These are phyloP conservation scores for Dinoponera quadriceps DNA, from an alignment of 1,140 invertebrate genomes.

Conservation along the genomic window DNA sequence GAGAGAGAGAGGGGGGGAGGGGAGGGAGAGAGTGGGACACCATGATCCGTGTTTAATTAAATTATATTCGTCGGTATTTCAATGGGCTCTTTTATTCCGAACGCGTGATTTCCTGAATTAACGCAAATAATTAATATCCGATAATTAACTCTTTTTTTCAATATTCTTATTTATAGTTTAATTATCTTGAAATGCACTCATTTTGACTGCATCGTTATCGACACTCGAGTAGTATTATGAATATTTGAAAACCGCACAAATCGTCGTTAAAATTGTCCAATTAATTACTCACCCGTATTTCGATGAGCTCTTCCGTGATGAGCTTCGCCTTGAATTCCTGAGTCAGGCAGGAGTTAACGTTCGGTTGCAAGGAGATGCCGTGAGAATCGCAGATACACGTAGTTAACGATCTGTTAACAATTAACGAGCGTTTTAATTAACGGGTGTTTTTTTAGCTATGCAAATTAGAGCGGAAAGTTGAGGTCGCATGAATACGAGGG, in stretches of 20 bases:
- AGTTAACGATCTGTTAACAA: slow-evolving; percentile 1
- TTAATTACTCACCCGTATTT: neutral
- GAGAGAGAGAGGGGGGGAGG: too few species aligned
- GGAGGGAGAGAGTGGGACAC: neutral
- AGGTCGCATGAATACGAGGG: neutral
- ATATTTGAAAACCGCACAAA: neutral
- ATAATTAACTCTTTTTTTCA: neutral
- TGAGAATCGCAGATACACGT: neutral
- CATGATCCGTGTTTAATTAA: slow-evolving; percentile 45
- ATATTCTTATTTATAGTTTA: too few species aligned
- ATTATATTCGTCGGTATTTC: neutral
- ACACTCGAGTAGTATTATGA: neutral
- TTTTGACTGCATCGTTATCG: too few species aligned
- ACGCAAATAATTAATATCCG: neutral
- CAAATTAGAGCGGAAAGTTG: neutral
- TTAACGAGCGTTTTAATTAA: neutral
- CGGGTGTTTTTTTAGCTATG: neutral
- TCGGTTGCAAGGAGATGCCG: neutral
- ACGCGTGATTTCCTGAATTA: neutral
- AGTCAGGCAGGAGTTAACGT: neutral
- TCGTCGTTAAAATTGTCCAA: neutral
- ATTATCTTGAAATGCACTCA: too few species aligned
- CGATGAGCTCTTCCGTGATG: neutral
- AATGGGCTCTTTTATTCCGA: neutral
- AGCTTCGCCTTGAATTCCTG: neutral